A percentile compares a stretch with the other conserved stretches of the same genome.
Conservation (phyloP, 1,140 invertebrate genomes). For the Laodelphax striatellus region DNA sequence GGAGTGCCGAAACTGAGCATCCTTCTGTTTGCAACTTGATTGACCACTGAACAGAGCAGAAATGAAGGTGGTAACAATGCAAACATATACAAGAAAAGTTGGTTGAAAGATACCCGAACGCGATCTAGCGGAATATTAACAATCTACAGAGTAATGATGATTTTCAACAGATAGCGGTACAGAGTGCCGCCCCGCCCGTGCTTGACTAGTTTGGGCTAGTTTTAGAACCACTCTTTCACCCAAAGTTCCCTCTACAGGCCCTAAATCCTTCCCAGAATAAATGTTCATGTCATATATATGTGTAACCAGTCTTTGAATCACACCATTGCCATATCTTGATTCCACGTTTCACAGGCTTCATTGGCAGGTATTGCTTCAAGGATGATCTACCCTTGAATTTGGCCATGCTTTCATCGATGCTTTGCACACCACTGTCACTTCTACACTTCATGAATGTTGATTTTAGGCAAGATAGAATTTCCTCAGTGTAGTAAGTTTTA, state of each 20-base stretch:
- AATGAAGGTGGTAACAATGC: too few species aligned
- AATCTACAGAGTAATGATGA: too few species aligned
- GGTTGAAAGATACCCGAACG: too few species aligned
- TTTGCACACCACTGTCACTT: background rate
- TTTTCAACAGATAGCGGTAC: too few species aligned
- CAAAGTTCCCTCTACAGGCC: slow-evolving; percentile 11
- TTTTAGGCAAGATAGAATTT: slow-evolving; percentile 14
- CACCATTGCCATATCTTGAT: slow-evolving; percentile 26
- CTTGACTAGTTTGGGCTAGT: slow-evolving; percentile 6
- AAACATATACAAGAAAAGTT: too few species aligned
- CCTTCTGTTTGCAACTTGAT: too few species aligned
- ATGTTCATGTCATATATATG: slow-evolving; percentile 24
- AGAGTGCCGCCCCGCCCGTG: too few species aligned
- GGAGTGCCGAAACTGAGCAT: too few species aligned
- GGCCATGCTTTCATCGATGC: slow-evolving; percentile 22
- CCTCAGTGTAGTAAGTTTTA: slow-evolving; percentile 21
- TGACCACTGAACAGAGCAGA: too few species aligned
- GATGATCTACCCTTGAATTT: slow-evolving; percentile 21
- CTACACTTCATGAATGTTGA: slow-evolving; percentile 15
- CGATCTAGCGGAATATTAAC: too few species aligned
- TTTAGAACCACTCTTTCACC: slow-evolving; percentile 21
- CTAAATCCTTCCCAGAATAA: slow-evolving; percentile 20
- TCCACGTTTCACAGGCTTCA: slow-evolving; percentile 28
- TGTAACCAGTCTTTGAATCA: slow-evolving; percentile 22
- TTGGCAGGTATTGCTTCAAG: slow-evolving; percentile 22